Conservation (phyloP, 2,797 vertebrate genomes). For the Nasua narica region DNA sequence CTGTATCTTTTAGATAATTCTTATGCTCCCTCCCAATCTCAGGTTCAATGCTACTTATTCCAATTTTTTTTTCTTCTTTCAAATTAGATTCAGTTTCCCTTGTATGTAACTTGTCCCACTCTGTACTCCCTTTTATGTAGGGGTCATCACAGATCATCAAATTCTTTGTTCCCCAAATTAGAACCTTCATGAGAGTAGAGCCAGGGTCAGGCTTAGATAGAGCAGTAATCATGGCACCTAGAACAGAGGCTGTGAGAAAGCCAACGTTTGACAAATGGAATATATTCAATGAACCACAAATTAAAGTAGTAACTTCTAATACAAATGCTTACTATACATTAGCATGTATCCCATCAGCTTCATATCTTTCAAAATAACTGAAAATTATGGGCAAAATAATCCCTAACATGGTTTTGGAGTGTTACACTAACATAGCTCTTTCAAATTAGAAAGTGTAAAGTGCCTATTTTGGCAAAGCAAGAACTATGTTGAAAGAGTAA, state of each 20-base stretch:
- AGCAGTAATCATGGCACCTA: neutral
- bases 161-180: neutral
- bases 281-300: neutral
- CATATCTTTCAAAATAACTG: neutral
- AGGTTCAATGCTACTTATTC: neutral
- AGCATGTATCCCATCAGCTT: neutral
- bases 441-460: neutral
- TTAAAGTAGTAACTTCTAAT: neutral
- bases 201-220: neutral
- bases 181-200: neutral
- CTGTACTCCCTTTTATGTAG: neutral
- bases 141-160: neutral
- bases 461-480: neutral
- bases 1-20: neutral
- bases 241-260: neutral
- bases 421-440: neutral
- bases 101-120: neutral
- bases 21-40: neutral
- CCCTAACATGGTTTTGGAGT: neutral
- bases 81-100: neutral
- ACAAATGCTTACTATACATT: neutral
- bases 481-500: neutral
- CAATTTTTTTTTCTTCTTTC: neutral
- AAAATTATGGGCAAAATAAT: neutral
- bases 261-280: neutral